phyloP scores from a whole-genome alignment of 2,888 invertebrate genomes.

The Geophilus truncorum region DNA sequence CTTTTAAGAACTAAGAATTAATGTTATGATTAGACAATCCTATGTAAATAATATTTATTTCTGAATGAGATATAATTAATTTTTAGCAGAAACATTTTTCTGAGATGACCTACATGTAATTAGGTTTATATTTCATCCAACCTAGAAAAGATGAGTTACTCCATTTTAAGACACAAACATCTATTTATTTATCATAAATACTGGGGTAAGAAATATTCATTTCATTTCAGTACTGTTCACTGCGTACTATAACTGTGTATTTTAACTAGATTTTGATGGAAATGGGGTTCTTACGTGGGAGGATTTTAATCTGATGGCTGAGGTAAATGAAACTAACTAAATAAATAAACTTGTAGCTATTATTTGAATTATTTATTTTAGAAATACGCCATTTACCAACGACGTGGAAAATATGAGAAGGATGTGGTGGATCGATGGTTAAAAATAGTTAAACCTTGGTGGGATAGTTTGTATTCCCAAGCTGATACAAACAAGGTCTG shows the following conservation, averaged over 20 bases:
- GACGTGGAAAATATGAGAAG: constrained; percentile 42
- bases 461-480: constrained; percentile 42
- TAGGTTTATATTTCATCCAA: neutral
- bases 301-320: constrained; percentile 48
- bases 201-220: constrained; percentile 34
- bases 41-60: too few relatives aligned
- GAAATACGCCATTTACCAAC: constrained; percentile 43
- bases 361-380: constrained; percentile 6
- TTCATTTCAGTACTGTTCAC: neutral
- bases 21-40: too few relatives aligned
- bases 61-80: too few relatives aligned
- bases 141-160: neutral
- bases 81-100: too few relatives aligned
- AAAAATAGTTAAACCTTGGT: constrained; percentile 43
- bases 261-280: constrained; percentile 48
- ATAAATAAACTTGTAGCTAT: neutral
- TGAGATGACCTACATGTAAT: neutral
- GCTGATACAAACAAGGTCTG: constrained; percentile 43
- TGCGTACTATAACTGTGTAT: too few relatives aligned
- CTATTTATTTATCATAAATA: constrained; percentile 38
- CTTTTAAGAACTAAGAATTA: too few relatives aligned
- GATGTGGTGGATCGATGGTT: constrained; percentile 43
- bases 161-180: constrained; percentile 36
- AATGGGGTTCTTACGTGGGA: constrained; percentile 50
- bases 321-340: constrained; percentile 42